A percentile compares a stretch with the other conserved stretches of the same genome.
These are phyloP conservation scores for Mus pahari DNA, from an alignment of 2,113 vertebrate genomes.

Conservation along the genomic window DNA sequence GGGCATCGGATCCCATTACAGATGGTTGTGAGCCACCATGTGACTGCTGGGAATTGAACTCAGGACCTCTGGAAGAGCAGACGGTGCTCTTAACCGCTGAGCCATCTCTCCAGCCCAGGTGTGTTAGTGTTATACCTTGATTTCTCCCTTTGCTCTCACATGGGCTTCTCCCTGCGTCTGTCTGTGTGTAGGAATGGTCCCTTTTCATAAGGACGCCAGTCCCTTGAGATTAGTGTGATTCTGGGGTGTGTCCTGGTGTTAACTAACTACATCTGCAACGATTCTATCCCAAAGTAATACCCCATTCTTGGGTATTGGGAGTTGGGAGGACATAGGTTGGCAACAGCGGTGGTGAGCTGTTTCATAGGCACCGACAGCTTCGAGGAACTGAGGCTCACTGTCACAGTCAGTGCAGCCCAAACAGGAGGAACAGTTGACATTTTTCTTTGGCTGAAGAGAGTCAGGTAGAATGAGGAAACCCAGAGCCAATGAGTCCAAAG, in stretches of 20 bases:
- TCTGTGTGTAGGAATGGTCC: not conserved
- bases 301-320: not conserved
- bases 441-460: not conserved
- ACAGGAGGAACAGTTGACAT: not conserved
- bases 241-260: not conserved
- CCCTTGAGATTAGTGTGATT: not conserved
- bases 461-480: not conserved
- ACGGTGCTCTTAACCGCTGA: no score
- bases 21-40: no score
- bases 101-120: not conserved
- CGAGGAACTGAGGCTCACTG: not conserved
- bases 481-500: not conserved
- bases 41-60: no score
- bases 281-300: not conserved
- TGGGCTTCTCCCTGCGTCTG: rapidly evolving
- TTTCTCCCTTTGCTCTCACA: not conserved
- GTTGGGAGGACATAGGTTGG: not conserved
- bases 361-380: rapidly evolving
- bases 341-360: not conserved
- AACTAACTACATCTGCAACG: not conserved
- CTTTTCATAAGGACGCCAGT: not conserved
- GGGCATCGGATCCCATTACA: no score
- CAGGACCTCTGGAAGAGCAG: no score
- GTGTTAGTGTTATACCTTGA: rapidly evolving
- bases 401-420: not conserved